Evolutionary conservation across 1,140 invertebrate species (phyloP).

Genomic region (Ephestia elutella): DNA sequence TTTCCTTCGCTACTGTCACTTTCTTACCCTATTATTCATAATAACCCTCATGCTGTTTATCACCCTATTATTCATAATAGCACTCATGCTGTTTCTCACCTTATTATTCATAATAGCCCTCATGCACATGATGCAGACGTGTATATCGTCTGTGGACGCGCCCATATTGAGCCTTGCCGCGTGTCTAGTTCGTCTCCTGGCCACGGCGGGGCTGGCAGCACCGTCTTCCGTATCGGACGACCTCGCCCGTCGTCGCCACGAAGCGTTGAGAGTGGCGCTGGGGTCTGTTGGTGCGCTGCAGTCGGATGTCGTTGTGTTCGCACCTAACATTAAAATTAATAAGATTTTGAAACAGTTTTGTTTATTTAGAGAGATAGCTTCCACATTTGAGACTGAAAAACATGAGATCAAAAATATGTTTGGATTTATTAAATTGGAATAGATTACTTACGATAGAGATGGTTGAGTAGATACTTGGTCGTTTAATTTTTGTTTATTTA

Average conservation of each 20-base stretch:
- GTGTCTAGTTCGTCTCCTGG: conserved; percentile 82
- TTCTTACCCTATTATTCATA: conserved; percentile 96
- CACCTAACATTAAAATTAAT: conserved; percentile 31
- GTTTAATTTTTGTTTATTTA: too few species aligned
- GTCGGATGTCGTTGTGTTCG: conserved; percentile 60
- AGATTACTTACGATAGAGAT: too few species aligned
- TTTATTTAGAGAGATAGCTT: too few species aligned
- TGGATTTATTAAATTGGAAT: too few species aligned
- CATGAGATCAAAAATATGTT: too few species aligned
- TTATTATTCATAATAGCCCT: conserved; percentile 99
- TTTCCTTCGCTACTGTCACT: too few species aligned
- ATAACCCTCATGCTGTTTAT: conserved; percentile 91
- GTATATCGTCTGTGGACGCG: conserved; percentile 98
- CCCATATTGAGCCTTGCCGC: conserved; percentile 96
- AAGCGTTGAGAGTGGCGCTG: conserved; percentile 29
- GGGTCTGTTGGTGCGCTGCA: conserved; percentile 45
- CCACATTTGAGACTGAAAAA: too few species aligned
- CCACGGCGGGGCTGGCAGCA: conserved; percentile 52
- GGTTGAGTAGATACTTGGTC: too few species aligned
- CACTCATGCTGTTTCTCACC: conserved; percentile 85
- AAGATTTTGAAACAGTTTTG: not conserved
- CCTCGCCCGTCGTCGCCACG: conserved; percentile 48
- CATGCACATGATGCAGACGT: conserved; percentile 99
- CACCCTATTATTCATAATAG: conserved; percentile 99
- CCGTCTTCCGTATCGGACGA: conserved; percentile 47